phyloP scores from a whole-genome alignment of 2,113 vertebrate species.

The pig (Sus scrofa) region DNA sequence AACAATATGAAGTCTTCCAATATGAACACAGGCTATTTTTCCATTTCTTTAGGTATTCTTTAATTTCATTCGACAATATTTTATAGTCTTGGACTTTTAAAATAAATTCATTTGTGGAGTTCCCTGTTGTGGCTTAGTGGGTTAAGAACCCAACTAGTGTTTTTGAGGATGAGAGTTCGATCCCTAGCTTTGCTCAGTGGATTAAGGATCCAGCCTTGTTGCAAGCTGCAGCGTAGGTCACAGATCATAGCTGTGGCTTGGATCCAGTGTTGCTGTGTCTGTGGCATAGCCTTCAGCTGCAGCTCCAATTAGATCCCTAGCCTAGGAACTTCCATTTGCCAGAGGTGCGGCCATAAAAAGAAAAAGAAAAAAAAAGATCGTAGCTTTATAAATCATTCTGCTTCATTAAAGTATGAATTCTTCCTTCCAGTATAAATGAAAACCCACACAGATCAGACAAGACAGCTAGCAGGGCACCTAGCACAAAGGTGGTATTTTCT shows the following conservation, averaged over 20 bases:
- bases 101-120: background rate
- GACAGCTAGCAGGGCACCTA: background rate
- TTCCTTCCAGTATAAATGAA: conserved; percentile 28
- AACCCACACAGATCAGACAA: conserved; percentile 4
- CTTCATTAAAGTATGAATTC: conserved; percentile 9
- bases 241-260: no score
- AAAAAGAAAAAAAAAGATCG: background rate
- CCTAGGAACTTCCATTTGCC: no score
- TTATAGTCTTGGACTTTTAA: background rate
- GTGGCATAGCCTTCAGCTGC: no score
- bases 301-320: no score
- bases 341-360: no score
- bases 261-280: no score
- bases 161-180: no score
- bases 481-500: background rate
- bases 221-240: no score
- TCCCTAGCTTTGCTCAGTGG: no score
- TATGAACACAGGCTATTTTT: background rate
- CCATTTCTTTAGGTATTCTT: background rate
- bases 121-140: no score
- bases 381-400: conserved; percentile 45
- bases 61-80: background rate
- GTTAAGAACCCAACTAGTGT: no score
- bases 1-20: background rate
- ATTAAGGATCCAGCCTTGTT: no score